Base-by-base conservation (phyloP, 2,113 vertebrate genomes). In the Crypturellus undulatus region DNA sequence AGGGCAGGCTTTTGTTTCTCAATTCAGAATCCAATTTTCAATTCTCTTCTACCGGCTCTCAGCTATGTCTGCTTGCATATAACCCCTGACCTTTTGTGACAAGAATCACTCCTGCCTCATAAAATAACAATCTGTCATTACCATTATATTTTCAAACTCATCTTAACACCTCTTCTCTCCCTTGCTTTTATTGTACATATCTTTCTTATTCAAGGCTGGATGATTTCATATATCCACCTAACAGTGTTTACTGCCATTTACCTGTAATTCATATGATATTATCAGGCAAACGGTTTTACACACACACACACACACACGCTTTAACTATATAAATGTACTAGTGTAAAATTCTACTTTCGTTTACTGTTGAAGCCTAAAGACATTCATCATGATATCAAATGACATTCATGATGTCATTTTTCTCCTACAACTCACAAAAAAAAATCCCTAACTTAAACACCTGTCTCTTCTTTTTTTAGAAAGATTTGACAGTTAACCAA, bases 111-210 rank as follows among this genome's bases (percentile, higher is more conserved):
- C 3, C 25, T 64, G 6, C 43, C 26, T 79, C 42, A 64, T 67
- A 90, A 96, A 94, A 70, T 42, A 7, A 51, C 9, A 36, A 34
- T 24, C 6, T 67, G 14, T 62, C 26, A 78, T 84, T 80, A 89
- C 43, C n/a, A 51, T 18, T 65, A 1, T 70, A 63, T 77, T 93
- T 92, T 92, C 73, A 51, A 78, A 81, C 25, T 71, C 9, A 34
- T 89, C 38, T 81, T 81, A 89, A 69, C 36, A 56, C 3, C 18
- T 63, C 14, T 65, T 86, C 52, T 78, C 12, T 19, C n/a, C 22
- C 75, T 80, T 68, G 9, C 25, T 54, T 51, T 56, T 22, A 43
- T 28, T 64, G 21, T 69, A 12, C 7, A 42, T 70, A 38, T 68
- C 15, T 70, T 73, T 89, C 12, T 5, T 70, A 6, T 59, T 78